A percentile compares a stretch with the other conserved stretches of the same genome.
Evolutionary conservation across 1,140 invertebrate species (phyloP).

Genomic region (Ceratosolen solmsi): DNA sequence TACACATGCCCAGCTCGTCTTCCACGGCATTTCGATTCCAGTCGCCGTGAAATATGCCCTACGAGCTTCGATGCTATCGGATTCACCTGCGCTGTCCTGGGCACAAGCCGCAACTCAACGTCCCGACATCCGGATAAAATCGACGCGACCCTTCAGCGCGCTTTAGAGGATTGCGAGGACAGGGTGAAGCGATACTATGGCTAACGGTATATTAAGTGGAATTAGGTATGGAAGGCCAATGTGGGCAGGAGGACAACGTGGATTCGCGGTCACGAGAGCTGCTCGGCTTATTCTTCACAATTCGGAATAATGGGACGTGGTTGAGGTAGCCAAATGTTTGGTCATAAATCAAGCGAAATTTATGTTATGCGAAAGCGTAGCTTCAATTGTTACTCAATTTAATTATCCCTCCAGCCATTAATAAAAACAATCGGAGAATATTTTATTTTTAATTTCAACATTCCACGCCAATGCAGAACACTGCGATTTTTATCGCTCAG

Average conservation of each 20-base stretch:
- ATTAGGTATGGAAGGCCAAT: not conserved
- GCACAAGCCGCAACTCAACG: constrained; percentile 53
- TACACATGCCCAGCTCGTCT: not conserved
- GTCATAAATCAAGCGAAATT: no score
- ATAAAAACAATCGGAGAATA: no score
- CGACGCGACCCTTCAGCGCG: constrained; percentile 57
- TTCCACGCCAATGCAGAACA: no score
- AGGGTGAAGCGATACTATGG: constrained; percentile 40
- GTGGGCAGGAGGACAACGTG: not conserved
- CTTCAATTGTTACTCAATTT: no score
- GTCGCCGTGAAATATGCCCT: constrained; percentile 54
- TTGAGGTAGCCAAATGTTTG: no score
- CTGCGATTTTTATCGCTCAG: no score
- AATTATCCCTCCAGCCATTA: no score
- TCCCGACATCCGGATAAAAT: constrained; percentile 61
- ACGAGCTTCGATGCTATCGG: constrained; percentile 56
- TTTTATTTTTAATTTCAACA: no score
- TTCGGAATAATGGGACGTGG: no score
- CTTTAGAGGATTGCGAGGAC: not conserved
- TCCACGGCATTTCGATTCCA: constrained; percentile 53
- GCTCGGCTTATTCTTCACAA: constrained; percentile 17
- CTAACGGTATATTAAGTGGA: constrained; percentile 15
- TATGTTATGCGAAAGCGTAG: no score
- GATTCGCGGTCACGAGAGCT: not conserved
- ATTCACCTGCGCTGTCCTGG: constrained; percentile 49